A percentile compares a stretch with the other conserved stretches of the same genome.
Conservation (phyloP, 2,113 vertebrate genomes). For the Athene cunicularia region DNA sequence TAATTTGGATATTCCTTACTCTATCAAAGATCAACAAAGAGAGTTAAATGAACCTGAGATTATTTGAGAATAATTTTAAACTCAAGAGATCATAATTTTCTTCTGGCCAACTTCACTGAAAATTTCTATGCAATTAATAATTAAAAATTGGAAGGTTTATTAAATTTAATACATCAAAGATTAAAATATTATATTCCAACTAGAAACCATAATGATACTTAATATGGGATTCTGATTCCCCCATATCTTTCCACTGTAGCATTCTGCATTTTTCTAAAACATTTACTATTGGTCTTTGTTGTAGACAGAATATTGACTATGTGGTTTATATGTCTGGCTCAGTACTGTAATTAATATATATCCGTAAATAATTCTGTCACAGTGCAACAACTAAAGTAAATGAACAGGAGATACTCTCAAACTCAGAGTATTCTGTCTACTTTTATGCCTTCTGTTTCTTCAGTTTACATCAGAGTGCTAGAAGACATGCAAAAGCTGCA, state of each 20-base stretch:
- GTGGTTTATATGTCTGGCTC: neutral
- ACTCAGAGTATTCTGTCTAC: neutral
- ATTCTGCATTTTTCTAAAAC: neutral
- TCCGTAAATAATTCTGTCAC: neutral
- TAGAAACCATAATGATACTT: neutral
- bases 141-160: neutral
- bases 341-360: neutral
- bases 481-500: neutral
- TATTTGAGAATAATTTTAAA: neutral
- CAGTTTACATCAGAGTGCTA: neutral
- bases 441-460: neutral
- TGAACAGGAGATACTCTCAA: neutral
- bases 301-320: neutral
- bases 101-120: neutral
- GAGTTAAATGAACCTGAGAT: neutral
- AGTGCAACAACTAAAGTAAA: neutral
- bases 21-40: neutral
- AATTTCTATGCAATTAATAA: neutral
- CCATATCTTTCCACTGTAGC: neutral
- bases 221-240: neutral
- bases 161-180: neutral
- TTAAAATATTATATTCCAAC: neutral
- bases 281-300: neutral
- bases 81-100: neutral
- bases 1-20: neutral